Base-by-base conservation (phyloP, 2,888 invertebrate genomes). In the Phyllotreta striolata region DNA sequence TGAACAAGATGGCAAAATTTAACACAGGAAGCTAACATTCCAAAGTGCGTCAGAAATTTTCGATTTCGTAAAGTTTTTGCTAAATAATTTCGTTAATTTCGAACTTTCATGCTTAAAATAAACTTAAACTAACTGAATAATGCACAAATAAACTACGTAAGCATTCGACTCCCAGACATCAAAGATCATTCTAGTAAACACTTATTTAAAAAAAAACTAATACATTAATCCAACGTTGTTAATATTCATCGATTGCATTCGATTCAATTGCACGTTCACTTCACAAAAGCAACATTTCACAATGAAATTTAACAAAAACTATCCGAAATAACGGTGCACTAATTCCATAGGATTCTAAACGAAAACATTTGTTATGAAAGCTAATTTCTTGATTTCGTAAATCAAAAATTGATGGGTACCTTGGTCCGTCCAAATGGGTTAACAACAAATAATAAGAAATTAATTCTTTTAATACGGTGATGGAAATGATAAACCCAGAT, bases 351-450 rank as follows among this genome's bases (percentile, higher is more conserved):
- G 71, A 67, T 67, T 66, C 69, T 68, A 75, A 64, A 78, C 63
- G 73, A 79, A 79, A 80, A 79, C 79, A 79, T 77, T 72, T 65
- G 77, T 78, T 78, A 76, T 74, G 77, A 78, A 79, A 76, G 72
- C 63, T 62, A 69, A 63, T 67, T 71, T 69, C 57, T 63, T 47
- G 52, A 51, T 62, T 63, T 68, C 61, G 51, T 54, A 62, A 57
- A 38, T 40, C 39, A 59, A 73, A 79, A 81, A 78, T 80, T 68
- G 47, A 46, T 73, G 77, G 84, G 81, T 86, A 91, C 91, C 89
- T 90, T 89, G 90, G 91, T 90, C 88, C 90, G 89, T 89, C 87
- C 89, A 86, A 87, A 87, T 88, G 86, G 87, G 86, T 88, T 85
- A 83, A 79, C 76, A 76, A 75, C 75, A 78, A 80, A 78, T 74